These are phyloP conservation scores for Trypoxylon attenuatum DNA, from an alignment of 2,888 invertebrate genomes.

Conservation along the genomic window DNA sequence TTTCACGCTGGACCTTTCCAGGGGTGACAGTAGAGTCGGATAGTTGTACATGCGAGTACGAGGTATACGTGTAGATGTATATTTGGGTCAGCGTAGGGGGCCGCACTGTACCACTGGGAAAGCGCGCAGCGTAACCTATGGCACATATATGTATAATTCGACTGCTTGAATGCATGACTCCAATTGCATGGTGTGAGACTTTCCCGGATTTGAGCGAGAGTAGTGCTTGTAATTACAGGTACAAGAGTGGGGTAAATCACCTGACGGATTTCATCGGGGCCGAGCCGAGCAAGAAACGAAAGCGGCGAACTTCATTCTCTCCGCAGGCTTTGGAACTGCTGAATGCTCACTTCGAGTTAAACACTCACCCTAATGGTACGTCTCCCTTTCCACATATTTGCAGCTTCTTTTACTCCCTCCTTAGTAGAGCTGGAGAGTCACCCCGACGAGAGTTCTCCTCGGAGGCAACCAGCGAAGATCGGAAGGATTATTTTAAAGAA, in stretches of 20 bases:
- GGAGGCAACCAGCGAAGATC: too few relatives aligned
- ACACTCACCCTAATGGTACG: constrained; percentile 98
- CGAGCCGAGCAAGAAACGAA: constrained; percentile 97
- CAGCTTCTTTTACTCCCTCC: too few relatives aligned
- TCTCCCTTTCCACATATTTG: too few relatives aligned
- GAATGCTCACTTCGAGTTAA: constrained; percentile 96
- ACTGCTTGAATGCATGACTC: not conserved
- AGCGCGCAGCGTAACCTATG: too few relatives aligned
- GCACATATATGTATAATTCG: too few relatives aligned
- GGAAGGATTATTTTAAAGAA: too few relatives aligned
- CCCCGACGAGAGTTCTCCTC: too few relatives aligned
- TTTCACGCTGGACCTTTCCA: too few relatives aligned
- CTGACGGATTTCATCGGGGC: constrained; percentile 96
- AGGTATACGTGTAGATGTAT: not conserved
- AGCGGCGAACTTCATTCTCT: constrained; percentile 96
- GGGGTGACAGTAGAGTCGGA: not conserved
- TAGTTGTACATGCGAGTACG: not conserved
- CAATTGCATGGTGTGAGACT: constrained; percentile 21
- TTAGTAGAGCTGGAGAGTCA: too few relatives aligned
- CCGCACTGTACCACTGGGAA: too few relatives aligned
- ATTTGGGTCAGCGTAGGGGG: too few relatives aligned
- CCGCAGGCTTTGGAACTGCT: constrained; percentile 96
- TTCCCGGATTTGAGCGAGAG: constrained; percentile 70
- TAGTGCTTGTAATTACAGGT: constrained; percentile 80
- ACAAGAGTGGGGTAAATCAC: constrained; percentile 94